A percentile compares a stretch with the other conserved stretches of the same genome.
Conservation (phyloP, 1,140 invertebrate genomes). For the Triops cancriformis region DNA sequence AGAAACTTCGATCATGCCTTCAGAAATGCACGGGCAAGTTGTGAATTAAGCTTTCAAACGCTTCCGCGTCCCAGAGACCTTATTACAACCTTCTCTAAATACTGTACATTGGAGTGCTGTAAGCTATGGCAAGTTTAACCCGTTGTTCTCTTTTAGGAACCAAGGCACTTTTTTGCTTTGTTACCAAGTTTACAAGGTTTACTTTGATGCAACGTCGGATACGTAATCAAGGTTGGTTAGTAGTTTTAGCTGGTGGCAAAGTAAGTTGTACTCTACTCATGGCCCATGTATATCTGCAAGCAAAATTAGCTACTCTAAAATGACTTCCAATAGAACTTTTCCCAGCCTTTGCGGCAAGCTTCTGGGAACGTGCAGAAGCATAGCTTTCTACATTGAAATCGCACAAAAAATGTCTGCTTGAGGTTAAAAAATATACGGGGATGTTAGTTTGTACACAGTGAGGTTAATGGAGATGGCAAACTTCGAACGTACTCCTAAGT, state of each 20-base stretch:
- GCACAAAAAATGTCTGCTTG: not conserved
- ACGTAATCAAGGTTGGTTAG: not conserved
- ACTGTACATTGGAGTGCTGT: no score
- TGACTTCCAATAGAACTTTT: not conserved
- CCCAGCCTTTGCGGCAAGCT: not conserved
- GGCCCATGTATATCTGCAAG: not conserved
- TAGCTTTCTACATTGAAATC: constrained; percentile 1
- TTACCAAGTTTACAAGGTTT: not conserved
- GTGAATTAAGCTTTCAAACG: not conserved
- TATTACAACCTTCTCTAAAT: not conserved
- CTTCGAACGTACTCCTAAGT: not conserved
- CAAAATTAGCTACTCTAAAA: not conserved
- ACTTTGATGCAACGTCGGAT: not conserved
- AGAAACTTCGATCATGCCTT: not conserved
- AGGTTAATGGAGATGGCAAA: constrained; percentile 6
- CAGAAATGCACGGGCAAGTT: not conserved
- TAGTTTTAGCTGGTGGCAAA: not conserved
- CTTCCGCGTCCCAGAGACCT: not conserved
- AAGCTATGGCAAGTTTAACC: not conserved
- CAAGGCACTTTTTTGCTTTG: not conserved
- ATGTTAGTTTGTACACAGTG: not conserved
- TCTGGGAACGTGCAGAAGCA: not conserved
- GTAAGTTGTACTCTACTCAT: constrained; percentile 14
- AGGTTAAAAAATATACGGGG: not conserved
- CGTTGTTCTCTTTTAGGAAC: not conserved